phyloP scores from a whole-genome alignment of 2,888 invertebrate genomes.

The Exephanes ischioxanthus region DNA sequence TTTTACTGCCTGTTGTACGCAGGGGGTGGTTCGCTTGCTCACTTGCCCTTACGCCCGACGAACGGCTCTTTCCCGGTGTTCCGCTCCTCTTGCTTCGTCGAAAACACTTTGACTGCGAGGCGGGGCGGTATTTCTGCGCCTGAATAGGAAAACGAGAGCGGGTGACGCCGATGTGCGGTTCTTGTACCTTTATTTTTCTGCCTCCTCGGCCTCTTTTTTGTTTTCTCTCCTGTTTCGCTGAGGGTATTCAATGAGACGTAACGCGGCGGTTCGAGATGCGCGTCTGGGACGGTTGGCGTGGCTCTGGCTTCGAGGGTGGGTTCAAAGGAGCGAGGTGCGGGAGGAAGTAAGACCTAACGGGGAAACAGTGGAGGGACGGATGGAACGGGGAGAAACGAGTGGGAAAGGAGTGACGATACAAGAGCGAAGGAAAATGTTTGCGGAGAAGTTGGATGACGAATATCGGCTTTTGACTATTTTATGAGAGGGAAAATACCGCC shows the following conservation, averaged over 20 bases:
- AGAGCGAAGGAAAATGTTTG: constrained; percentile 51
- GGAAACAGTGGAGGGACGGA: constrained; percentile 28
- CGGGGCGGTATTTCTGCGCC: constrained; percentile 34
- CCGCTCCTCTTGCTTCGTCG: constrained; percentile 45
- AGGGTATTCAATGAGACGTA: constrained; percentile 69
- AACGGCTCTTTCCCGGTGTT: constrained; percentile 30
- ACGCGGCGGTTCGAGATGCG: constrained; percentile 57
- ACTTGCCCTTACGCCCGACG: constrained; percentile 25
- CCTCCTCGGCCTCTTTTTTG: constrained; percentile 17
- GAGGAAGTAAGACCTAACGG: constrained; percentile 61
- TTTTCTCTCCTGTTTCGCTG: constrained; percentile 39
- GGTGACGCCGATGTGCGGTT: constrained; percentile 24
- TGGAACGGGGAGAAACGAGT: background rate
- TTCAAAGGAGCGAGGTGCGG: constrained; percentile 37
- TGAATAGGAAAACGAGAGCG: constrained; percentile 46
- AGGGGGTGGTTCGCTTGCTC: constrained; percentile 35
- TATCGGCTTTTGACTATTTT: constrained; percentile 80
- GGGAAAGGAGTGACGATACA: constrained; percentile 52
- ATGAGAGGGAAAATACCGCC: constrained; percentile 74
- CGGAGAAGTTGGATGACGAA: constrained; percentile 9
- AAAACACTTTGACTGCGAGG: constrained; percentile 63
- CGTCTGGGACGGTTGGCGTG: constrained; percentile 46
- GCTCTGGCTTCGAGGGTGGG: constrained; percentile 45
- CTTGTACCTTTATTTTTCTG: constrained; percentile 37
- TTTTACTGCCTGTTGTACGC: constrained; percentile 37